phyloP scores from a whole-genome alignment of 2,797 vertebrate genomes.

The Calcarius lapponicus region DNA sequence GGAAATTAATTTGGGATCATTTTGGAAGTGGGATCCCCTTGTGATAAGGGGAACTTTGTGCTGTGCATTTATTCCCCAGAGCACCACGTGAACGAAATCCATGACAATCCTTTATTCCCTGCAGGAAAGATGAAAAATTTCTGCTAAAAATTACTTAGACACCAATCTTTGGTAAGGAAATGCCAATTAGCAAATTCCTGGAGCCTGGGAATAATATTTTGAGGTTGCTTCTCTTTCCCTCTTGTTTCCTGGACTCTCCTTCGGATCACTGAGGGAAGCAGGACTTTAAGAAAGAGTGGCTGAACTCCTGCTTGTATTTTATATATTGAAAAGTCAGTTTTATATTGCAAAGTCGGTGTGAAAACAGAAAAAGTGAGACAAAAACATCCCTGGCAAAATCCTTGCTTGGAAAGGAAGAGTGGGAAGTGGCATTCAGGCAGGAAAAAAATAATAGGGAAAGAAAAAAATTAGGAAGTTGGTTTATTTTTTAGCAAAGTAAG shows the following conservation, averaged over 20 bases:
- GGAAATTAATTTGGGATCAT: fast-evolving
- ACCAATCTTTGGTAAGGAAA: background rate
- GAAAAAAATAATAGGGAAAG: background rate
- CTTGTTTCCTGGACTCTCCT: background rate
- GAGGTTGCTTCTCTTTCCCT: background rate
- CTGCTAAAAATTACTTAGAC: background rate
- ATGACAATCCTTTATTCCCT: fast-evolving
- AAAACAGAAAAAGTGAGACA: background rate
- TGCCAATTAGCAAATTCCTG: background rate
- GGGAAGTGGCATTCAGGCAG: background rate
- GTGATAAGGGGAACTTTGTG: fast-evolving
- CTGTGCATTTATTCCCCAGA: background rate
- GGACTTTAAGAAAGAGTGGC: background rate
- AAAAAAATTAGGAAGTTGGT: background rate
- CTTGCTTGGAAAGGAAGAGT: background rate
- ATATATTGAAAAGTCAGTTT: background rate
- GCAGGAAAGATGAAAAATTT: background rate
- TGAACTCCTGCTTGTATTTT: background rate
- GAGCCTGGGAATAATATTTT: background rate
- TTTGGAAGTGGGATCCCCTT: background rate
- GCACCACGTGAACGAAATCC: background rate
- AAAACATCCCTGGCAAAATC: background rate
- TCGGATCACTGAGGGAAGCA: background rate
- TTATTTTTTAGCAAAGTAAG: background rate
- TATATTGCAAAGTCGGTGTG: background rate